Evolutionary conservation across 2,888 invertebrate genomes (phyloP).

Genomic region (Tenthredo scrophulariae): DNA sequence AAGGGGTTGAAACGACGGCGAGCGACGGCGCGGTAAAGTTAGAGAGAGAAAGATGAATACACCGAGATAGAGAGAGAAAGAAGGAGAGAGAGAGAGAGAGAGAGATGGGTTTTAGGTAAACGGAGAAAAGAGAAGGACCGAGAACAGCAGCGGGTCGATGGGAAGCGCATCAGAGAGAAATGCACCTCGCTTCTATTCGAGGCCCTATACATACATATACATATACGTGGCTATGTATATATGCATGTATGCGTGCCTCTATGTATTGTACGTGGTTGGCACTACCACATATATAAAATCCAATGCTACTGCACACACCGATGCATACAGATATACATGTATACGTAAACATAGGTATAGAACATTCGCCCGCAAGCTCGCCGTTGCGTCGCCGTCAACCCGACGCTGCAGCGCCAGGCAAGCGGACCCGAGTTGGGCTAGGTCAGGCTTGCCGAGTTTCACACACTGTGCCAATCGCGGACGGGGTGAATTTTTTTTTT

Average conservation of each 20-base stretch:
- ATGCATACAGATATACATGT: background rate
- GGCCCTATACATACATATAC: background rate
- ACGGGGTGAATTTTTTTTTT: background rate
- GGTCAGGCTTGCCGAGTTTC: constrained; percentile 78
- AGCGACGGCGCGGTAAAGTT: constrained; percentile 41
- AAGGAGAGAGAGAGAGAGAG: constrained; percentile 47
- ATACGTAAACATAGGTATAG: background rate
- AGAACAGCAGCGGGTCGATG: constrained; percentile 72
- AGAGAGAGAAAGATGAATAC: constrained; percentile 33
- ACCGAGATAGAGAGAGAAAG: constrained; percentile 14
- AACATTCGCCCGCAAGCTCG: constrained; percentile 5
- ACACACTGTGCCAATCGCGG: constrained; percentile 76
- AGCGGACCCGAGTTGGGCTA: constrained; percentile 77
- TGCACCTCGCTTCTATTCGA: constrained; percentile 68
- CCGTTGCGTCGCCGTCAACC: constrained; percentile 31
- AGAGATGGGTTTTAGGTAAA: constrained; percentile 25
- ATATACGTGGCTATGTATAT: too few relatives aligned
- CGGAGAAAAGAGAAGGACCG: constrained; percentile 50
- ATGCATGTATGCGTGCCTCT: background rate
- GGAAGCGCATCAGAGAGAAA: constrained; percentile 77
- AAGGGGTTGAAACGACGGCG: constrained; percentile 56
- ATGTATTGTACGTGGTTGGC: background rate
- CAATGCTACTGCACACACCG: background rate
- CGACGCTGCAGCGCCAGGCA: constrained; percentile 68
- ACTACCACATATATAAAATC: constrained; percentile 23